These are phyloP conservation scores for Cyanoliseus patagonus DNA, from an alignment of 2,113 vertebrate species.

Conservation along the genomic window DNA sequence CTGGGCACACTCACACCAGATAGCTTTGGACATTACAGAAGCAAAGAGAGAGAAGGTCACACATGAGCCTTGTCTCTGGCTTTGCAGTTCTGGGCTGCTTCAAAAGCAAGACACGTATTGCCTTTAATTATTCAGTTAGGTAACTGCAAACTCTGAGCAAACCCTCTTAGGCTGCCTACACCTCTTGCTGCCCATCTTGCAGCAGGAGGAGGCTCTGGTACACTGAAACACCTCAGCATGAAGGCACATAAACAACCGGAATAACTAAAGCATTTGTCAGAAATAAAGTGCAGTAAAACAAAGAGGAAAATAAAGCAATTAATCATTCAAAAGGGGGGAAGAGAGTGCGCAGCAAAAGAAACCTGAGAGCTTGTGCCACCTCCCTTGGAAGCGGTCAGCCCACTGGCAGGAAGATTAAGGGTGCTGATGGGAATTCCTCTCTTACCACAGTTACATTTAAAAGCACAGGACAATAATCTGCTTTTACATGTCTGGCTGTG, in stretches of 20 bases:
- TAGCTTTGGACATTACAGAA: not conserved
- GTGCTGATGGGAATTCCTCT: slow-evolving; percentile 24
- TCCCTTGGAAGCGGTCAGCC: not conserved
- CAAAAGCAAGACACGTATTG: not conserved
- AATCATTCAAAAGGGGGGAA: not conserved
- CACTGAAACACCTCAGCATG: not conserved
- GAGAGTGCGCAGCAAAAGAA: not conserved
- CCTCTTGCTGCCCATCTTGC: not conserved
- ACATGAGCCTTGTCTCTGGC: not conserved
- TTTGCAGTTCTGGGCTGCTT: slow-evolving; percentile 15
- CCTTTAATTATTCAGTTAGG: slow-evolving; percentile 41
- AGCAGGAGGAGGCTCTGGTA: not conserved
- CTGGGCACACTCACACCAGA: not conserved
- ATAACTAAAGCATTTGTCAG: not conserved
- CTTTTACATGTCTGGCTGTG: not conserved
- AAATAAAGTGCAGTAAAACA: not conserved
- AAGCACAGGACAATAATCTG: slow-evolving; percentile 13
- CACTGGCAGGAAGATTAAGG: slow-evolving; percentile 9
- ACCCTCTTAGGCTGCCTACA: not conserved
- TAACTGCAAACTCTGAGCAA: not conserved
- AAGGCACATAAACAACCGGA: not conserved
- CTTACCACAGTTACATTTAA: not conserved
- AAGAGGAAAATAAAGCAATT: not conserved
- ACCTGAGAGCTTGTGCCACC: not conserved
- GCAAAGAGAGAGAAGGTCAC: not conserved